Base-by-base conservation (phyloP, 1,140 invertebrate genomes). In the Panagrolaimus sp. region DNA sequence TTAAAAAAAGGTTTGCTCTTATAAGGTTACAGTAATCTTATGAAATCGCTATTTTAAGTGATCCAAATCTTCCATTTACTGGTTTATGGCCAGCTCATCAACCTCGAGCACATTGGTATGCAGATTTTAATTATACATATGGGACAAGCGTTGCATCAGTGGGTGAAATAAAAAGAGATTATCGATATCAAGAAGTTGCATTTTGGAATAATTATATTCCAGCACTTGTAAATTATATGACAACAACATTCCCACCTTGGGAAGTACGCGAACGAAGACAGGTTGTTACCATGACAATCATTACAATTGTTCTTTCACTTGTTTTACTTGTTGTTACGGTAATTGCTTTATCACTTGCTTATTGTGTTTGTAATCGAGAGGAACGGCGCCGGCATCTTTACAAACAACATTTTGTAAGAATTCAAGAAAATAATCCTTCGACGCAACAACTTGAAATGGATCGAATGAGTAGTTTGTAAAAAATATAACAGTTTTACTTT, bases 191-290 rank as follows among this genome's bases (percentile, higher is more conserved):
- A 53, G 74, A 80, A 63, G 79, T 81, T 5, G 66, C 53, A 9
- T 81, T 81, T 65, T 81, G 79, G 79, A 78, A 82, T 63, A 72
- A 81, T 64, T 82, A 75, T 64, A 73, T 81, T 16, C 79, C 79
- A n/a, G 25, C 61, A 11, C 53, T 81, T 27, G 80, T 81, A n/a
- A 81, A 79, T 53, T 81, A 82, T 68, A 81, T 81, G 78, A 81
- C 80, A 9, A 80, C 80, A 13, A 81, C 80, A 11, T 81, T 81
- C 38, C 66, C 80, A 16, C 80, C 80, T 20, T 65, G 62, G 38
- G 81, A 77, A 31, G 81, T 80, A 8, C 66, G 69, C 23, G 73
- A 73, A 13, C 71, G 80, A 48, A 65, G 79, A 25, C 67, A 78
- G 65, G 61, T 79, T 9, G 70, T 66, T 0, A 47, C 68, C 13